Conservation (phyloP, 2,888 invertebrate genomes). For the Mantis religiosa region DNA sequence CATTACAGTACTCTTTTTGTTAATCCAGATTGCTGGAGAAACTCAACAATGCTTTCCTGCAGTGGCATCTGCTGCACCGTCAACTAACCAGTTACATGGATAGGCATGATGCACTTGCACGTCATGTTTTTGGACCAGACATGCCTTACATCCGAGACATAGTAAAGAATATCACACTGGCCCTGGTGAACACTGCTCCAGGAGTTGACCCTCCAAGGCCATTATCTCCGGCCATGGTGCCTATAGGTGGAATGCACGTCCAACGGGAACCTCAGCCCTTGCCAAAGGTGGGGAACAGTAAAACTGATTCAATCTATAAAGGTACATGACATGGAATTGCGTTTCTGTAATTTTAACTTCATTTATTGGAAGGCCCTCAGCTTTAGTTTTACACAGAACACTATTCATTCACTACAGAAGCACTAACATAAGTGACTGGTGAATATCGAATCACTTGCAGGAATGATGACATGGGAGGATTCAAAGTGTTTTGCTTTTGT, state of each 20-base stretch:
- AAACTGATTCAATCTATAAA: no score
- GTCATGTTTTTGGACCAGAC: background rate
- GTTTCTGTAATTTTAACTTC: no score
- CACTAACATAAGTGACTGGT: no score
- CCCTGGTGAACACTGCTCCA: conserved; percentile 55
- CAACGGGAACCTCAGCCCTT: conserved; percentile 47
- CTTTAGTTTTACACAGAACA: no score
- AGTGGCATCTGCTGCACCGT: background rate
- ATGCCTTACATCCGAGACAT: background rate
- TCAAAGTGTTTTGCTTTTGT: background rate
- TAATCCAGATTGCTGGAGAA: background rate
- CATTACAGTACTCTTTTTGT: no score
- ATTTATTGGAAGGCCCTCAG: no score
- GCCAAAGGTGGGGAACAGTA: conserved; percentile 41
- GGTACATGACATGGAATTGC: no score
- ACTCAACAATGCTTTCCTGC: background rate
- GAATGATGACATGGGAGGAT: no score
- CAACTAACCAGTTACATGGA: background rate
- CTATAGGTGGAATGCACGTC: conserved; percentile 55
- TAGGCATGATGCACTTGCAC: background rate
- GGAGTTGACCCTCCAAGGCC: conserved; percentile 55
- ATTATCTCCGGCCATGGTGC: conserved; percentile 51
- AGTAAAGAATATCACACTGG: conserved; percentile 40
- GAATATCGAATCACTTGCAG: no score
- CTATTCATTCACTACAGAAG: background rate